Evolutionary conservation across 2,888 invertebrate species (phyloP).

Genomic region (Notocelia uddmanniana): DNA sequence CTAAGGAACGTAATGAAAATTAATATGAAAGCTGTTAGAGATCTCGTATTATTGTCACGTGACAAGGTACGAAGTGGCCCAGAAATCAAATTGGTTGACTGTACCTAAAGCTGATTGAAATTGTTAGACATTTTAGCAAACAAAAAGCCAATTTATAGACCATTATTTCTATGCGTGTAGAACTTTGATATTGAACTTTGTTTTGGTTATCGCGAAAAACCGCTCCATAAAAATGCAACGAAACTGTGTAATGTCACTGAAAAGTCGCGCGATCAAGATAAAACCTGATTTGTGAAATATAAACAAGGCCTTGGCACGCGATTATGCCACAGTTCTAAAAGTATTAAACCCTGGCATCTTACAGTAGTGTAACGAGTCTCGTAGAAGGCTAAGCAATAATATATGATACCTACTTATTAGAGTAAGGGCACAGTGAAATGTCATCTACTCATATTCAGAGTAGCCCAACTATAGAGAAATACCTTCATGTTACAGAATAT

Average conservation of each 20-base stretch:
- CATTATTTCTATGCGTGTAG: too few relatives aligned
- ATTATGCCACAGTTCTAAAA: conserved; percentile 22
- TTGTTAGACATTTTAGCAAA: too few relatives aligned
- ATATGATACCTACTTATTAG: too few relatives aligned
- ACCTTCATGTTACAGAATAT: not conserved
- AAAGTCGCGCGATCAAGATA: conserved; percentile 35
- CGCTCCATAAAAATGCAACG: not conserved
- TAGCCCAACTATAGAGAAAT: not conserved
- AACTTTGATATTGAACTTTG: too few relatives aligned
- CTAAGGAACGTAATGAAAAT: too few relatives aligned
- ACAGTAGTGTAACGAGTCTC: not conserved
- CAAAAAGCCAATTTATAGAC: too few relatives aligned
- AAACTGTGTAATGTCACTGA: conserved; percentile 17
- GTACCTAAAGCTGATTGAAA: too few relatives aligned
- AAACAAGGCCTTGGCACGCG: conserved; percentile 37
- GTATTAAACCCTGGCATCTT: conserved; percentile 31
- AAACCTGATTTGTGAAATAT: conserved; percentile 31
- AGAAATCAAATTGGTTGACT: too few relatives aligned
- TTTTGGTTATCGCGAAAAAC: not conserved
- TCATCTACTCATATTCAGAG: not conserved
- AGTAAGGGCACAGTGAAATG: not conserved
- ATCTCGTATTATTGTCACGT: too few relatives aligned
- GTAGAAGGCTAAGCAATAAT: conserved; percentile 8
- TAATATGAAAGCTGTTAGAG: too few relatives aligned
- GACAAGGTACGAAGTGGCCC: too few relatives aligned